A percentile compares a stretch with the other conserved stretches of the same genome.
These are phyloP conservation scores for Notoglanidium macrostoma DNA, from an alignment of 2,797 vertebrate species.

Conservation along the genomic window DNA sequence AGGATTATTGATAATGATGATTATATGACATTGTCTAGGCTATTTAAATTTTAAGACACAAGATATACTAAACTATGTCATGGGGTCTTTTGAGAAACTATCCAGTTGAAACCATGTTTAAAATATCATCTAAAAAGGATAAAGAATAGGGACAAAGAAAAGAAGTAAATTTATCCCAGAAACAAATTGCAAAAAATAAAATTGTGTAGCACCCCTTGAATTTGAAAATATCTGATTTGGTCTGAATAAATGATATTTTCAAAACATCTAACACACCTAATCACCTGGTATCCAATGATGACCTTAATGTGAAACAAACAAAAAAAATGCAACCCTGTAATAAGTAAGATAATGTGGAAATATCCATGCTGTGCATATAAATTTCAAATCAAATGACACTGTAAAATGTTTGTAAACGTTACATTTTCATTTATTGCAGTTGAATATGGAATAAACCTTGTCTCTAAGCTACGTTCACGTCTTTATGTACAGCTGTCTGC, in stretches of 20 bases:
- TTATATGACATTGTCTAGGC: neutral
- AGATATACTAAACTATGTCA: neutral
- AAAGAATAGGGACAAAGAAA: neutral
- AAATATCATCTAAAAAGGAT: neutral
- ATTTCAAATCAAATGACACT: neutral
- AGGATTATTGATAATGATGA: neutral
- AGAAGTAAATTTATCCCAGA: neutral
- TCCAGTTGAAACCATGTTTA: neutral
- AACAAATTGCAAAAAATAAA: neutral
- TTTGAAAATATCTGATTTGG: neutral
- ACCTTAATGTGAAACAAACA: neutral
- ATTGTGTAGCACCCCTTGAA: neutral
- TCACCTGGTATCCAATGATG: neutral
- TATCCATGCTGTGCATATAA: neutral
- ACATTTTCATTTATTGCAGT: neutral
- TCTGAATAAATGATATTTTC: neutral
- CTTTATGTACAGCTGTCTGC: neutral
- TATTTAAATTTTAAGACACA: neutral
- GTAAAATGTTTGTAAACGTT: neutral
- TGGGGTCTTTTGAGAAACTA: neutral
- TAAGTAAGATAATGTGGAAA: neutral
- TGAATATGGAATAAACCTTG: neutral
- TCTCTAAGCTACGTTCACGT: neutral
- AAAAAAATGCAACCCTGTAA: neutral
- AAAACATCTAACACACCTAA: neutral